These are phyloP conservation scores for Craseonycteris thonglongyai DNA, from an alignment of 2,113 vertebrate species.

Conservation along the genomic window DNA sequence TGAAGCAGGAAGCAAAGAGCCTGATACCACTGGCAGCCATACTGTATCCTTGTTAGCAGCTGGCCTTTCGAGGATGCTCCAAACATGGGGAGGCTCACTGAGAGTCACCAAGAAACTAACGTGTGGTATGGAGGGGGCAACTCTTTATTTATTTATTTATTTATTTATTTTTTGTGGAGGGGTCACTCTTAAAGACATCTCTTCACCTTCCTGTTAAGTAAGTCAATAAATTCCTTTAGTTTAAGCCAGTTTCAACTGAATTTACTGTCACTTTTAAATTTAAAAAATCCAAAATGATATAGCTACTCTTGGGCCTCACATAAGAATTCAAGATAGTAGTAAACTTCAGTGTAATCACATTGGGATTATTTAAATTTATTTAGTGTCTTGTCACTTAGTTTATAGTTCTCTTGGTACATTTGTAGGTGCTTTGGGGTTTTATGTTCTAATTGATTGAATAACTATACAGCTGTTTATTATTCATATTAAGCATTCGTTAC, in stretches of 20 bases:
- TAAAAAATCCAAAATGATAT: not conserved
- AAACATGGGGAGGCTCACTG: not conserved
- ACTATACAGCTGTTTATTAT: not conserved
- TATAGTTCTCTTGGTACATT: not conserved
- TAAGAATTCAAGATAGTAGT: not conserved
- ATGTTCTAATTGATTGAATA: not conserved
- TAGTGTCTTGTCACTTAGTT: not conserved
- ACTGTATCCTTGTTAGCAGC: not conserved
- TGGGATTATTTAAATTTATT: not conserved
- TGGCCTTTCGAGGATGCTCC: not conserved
- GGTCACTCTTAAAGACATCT: not conserved
- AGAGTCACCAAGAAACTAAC: not conserved
- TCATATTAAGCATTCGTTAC: not conserved
- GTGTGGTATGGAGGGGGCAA: not conserved
- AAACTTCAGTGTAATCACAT: not conserved
- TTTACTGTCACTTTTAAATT: not conserved
- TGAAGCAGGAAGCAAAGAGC: not conserved
- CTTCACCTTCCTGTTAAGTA: not conserved
- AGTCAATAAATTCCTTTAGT: not conserved
- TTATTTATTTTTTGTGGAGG: too few relatives aligned
- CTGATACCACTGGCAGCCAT: not conserved
- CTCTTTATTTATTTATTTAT: too few relatives aligned
- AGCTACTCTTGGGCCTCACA: not conserved
- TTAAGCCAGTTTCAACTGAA: not conserved
- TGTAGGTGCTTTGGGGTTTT: not conserved